Conservation (phyloP, 2,113 vertebrate species). For the Zosterops borbonicus region DNA sequence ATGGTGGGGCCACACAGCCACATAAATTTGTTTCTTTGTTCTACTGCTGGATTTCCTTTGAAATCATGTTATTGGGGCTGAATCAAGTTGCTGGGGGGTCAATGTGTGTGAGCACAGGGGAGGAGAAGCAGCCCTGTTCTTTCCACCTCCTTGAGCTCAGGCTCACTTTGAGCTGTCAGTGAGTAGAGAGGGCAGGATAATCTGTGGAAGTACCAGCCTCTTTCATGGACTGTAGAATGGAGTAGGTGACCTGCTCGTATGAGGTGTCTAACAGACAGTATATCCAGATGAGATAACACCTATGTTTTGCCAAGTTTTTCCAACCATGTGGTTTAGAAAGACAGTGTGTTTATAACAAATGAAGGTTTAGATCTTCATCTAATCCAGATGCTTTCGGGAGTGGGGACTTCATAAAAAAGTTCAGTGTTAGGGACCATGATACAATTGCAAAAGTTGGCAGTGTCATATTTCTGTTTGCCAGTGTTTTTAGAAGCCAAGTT, state of each 20-base stretch:
- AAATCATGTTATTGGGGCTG: background rate
- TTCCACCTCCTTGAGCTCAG: background rate
- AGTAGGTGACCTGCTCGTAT: background rate
- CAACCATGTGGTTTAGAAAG: background rate
- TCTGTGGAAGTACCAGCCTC: background rate
- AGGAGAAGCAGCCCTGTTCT: background rate
- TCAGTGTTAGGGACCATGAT: background rate
- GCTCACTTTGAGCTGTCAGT: background rate
- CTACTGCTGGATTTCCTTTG: background rate
- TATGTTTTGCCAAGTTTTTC: background rate
- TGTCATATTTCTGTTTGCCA: background rate
- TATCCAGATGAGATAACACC: background rate
- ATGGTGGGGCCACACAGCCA: background rate
- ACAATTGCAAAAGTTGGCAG: background rate
- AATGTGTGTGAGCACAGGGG: fast-evolving
- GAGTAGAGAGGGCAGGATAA: background rate
- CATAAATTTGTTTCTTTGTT: background rate
- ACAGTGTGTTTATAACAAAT: background rate
- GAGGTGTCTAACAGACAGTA: background rate
- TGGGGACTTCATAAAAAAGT: background rate
- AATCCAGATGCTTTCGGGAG: background rate
- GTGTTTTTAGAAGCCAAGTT: background rate
- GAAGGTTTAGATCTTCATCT: background rate
- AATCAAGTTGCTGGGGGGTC: background rate
- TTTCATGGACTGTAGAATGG: background rate